phyloP scores from a whole-genome alignment of 2,888 invertebrate species.

The Folsomia candida region DNA sequence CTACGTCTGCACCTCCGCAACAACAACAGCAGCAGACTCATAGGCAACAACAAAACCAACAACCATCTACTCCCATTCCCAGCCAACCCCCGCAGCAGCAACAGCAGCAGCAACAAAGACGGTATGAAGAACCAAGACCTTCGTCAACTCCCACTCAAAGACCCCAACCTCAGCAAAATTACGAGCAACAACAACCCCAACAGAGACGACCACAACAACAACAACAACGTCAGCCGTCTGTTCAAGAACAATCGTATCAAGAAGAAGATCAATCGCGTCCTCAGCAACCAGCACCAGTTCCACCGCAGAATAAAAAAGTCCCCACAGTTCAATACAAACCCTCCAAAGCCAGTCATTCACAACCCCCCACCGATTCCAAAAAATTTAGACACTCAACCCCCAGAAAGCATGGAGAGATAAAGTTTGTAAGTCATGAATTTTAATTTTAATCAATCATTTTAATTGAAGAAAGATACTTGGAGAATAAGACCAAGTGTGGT shows the following conservation, averaged over 20 bases:
- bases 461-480: too few relatives aligned
- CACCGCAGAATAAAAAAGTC: constrained; percentile 20
- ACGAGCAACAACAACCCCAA: constrained; percentile 12
- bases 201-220: constrained; percentile 17
- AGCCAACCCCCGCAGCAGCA: background rate
- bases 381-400: constrained; percentile 50
- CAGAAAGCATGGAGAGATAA: constrained; percentile 44
- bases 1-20: constrained; percentile 4
- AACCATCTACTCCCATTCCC: background rate
- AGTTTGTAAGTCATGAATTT: too few relatives aligned
- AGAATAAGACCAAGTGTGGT: too few relatives aligned
- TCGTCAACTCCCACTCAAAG: too few relatives aligned
- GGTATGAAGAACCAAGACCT: background rate
- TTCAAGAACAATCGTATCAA: background rate
- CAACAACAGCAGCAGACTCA: background rate
- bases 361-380: constrained; percentile 20
- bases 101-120: background rate
- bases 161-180: constrained; percentile 1
- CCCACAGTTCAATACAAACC: constrained; percentile 1
- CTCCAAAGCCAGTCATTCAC: constrained; percentile 15
- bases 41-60: background rate
- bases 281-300: constrained; percentile 14
- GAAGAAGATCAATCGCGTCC: background rate
- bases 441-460: too few relatives aligned
- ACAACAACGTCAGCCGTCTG: constrained; percentile 11